Evolutionary conservation across 1,140 invertebrate genomes (phyloP).

Genomic region (Hyposmocoma kahamanoa): DNA sequence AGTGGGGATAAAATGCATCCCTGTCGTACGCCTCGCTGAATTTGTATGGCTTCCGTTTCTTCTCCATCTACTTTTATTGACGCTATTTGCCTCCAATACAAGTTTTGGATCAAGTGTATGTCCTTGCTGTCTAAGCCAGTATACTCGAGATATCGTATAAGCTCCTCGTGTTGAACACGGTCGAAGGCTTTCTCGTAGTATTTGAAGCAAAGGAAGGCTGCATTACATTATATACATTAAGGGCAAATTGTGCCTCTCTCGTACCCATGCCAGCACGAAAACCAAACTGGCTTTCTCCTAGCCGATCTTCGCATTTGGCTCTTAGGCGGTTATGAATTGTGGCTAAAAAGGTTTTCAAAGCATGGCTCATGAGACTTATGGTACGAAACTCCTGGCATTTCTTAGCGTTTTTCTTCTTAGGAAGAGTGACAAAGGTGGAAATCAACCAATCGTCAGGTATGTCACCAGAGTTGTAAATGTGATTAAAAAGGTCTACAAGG

Average conservation of each 20-base stretch:
- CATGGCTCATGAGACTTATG: conserved; percentile 6
- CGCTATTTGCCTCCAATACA: conserved; percentile 16
- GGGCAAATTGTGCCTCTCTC: conserved; percentile 2
- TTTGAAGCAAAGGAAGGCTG: not conserved
- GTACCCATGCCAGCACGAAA: conserved; percentile 5
- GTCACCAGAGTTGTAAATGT: not conserved
- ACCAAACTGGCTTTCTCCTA: conserved; percentile 7
- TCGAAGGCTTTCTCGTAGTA: conserved; percentile 3
- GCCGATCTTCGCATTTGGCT: conserved; percentile 3
- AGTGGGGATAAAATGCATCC: conserved; percentile 7
- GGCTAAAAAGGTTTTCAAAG: not conserved
- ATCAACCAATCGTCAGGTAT: not conserved
- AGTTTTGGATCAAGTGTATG: conserved; percentile 15
- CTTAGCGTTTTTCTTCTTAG: conserved; percentile 1
- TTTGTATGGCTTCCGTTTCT: not conserved
- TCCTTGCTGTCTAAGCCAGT: conserved; percentile 15
- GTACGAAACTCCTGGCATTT: not conserved
- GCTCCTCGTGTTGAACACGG: not conserved
- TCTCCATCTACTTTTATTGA: not conserved
- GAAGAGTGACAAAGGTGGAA: not conserved
- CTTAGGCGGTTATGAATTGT: not conserved
- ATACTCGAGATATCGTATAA: conserved; percentile 6
- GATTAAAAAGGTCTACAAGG: conserved; percentile 3
- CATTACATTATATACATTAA: not conserved
- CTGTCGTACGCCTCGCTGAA: conserved; percentile 1